A percentile compares a stretch with the other conserved stretches of the same genome.
These are phyloP conservation scores for Aleiodes sp. DNA, from an alignment of 1,140 invertebrate genomes.

Conservation along the genomic window DNA sequence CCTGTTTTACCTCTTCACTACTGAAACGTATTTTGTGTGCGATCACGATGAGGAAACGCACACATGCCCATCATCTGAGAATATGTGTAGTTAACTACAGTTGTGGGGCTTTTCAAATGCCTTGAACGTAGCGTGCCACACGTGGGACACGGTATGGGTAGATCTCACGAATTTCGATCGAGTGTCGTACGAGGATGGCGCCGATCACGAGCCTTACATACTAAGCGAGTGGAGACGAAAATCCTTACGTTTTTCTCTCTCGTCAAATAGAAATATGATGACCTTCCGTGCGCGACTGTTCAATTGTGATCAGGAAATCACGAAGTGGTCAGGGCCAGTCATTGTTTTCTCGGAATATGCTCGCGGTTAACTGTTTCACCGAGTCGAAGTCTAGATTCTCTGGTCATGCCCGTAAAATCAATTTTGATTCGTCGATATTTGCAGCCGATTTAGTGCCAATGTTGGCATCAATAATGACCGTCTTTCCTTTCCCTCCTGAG, in stretches of 20 bases:
- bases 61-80: conserved; percentile 19
- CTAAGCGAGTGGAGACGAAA: conserved; percentile 38
- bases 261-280: neutral
- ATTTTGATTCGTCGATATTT: no score
- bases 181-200: conserved; percentile 18
- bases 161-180: conserved; percentile 31
- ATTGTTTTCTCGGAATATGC: neutral
- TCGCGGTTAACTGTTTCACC: neutral
- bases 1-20: no score
- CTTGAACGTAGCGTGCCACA: conserved; percentile 37
- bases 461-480: no score
- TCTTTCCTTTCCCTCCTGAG: no score
- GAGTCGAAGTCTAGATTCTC: no score
- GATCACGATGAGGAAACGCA: no score
- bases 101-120: conserved; percentile 19
- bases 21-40: no score
- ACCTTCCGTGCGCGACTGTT: neutral
- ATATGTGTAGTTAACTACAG: no score
- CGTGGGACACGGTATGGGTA: conserved; percentile 13
- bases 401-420: no score
- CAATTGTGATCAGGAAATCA: conserved; percentile 49
- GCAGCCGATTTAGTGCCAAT: no score
- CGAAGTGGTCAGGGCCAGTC: conserved; percentile 36
- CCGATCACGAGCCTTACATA: conserved; percentile 44
- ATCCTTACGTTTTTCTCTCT: conserved; percentile 3